Base-by-base conservation (phyloP, 1,140 invertebrate genomes). In the Brachionus manjavacas region DNA sequence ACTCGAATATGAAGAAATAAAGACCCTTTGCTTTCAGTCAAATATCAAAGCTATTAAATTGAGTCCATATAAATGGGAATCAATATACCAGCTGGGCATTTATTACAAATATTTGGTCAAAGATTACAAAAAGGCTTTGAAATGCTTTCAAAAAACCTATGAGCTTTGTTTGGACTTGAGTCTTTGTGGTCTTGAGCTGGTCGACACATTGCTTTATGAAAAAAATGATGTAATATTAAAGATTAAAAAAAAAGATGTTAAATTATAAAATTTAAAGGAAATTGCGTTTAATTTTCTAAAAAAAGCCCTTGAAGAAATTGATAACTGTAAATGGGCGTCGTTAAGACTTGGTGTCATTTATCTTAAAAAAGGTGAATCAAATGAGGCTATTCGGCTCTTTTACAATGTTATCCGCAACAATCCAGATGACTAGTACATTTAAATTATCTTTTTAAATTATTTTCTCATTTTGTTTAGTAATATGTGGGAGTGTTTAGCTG, bases 61-160 rank as follows among this genome's bases (percentile, higher is more conserved):
- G 12, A 68, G 64, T 35, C 79, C 79, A 12, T 68, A 81, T 23
- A 60, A 68, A 64, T 81, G 79, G 79, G 79, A 81, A 14, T 81
- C 79, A 25, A 81, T 81, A 6, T 64, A 64, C 31, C 79, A 81
- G 43, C 43, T 81, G 28, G 79, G 79, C 2, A 81, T 43, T 35
- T 81, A 81, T 64, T 81, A 81, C 31, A 64, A 81, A 60, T 64
- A 81, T 81, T 60, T 68, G 31, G 79, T 81, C 16, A 60, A 81
- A 23, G 79, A 81, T 46, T 64, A 64, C 23, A 81, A 68, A 64
- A 81, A 81, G 39, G 79, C 79, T 12, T 46, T 81, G 8, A 81
- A 81, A 64, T 81, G 79, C 39, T 81, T 81, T 68, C 79, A 81
- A 81, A 81, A 81, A 81, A 35, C 79, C 6, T 81, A 81, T 16